phyloP scores from a whole-genome alignment of 2,888 invertebrate genomes.

The Lathronympha strigana region DNA sequence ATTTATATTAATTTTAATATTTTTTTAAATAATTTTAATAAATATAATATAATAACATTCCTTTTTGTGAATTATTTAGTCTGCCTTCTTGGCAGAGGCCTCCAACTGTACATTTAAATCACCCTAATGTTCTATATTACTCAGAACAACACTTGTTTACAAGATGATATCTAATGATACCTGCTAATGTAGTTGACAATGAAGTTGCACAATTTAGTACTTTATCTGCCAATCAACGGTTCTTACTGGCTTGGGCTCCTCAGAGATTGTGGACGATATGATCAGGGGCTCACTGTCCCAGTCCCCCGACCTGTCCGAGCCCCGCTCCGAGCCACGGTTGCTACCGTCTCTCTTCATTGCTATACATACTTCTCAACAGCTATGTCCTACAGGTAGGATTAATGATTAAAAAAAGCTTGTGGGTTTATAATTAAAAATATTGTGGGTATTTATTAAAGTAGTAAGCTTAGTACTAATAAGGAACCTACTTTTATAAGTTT shows the following conservation, averaged over 20 bases:
- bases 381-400: conserved; percentile 60
- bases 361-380: conserved; percentile 79
- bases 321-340: conserved; percentile 71
- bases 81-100: too few relatives aligned
- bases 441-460: conserved; percentile 13
- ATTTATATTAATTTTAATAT: too few relatives aligned
- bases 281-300: conserved; percentile 71
- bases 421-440: neutral
- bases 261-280: conserved; percentile 66
- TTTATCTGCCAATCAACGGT: conserved; percentile 58
- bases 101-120: too few relatives aligned
- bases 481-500: conserved; percentile 1
- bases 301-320: conserved; percentile 51
- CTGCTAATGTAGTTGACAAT: conserved; percentile 14
- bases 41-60: too few relatives aligned
- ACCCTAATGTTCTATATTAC: too few relatives aligned
- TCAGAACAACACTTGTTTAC: too few relatives aligned
- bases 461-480: neutral
- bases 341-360: conserved; percentile 79
- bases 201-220: conserved; percentile 50
- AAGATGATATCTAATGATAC: neutral
- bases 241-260: conserved; percentile 76
- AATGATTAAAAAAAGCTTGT: conserved; percentile 32
- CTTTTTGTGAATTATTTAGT: too few relatives aligned
- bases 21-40: too few relatives aligned